phyloP scores from a whole-genome alignment of 2,888 invertebrate genomes.

The Mimumesa dahlbomi region DNA sequence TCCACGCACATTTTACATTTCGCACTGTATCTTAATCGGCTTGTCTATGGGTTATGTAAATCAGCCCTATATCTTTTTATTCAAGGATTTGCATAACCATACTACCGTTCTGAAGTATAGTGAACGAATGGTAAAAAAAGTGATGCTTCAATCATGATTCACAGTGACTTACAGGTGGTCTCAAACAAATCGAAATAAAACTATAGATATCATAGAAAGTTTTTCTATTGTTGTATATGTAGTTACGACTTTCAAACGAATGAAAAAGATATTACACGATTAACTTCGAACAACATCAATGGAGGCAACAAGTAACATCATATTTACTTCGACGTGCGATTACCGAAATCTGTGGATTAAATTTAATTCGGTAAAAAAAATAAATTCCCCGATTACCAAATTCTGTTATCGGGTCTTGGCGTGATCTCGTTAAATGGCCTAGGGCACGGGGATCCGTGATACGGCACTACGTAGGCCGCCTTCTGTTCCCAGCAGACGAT shows the following conservation, averaged over 20 bases:
- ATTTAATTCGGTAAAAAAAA: not conserved
- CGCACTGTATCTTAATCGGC: not conserved
- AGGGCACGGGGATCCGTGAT: constrained; percentile 15
- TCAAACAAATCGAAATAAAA: too few relatives aligned
- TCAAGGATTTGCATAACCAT: too few relatives aligned
- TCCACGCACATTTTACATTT: not conserved
- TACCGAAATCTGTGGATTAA: not conserved
- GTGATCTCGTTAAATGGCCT: not conserved
- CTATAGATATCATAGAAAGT: too few relatives aligned
- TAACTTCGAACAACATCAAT: too few relatives aligned
- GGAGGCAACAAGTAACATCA: too few relatives aligned
- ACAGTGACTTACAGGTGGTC: too few relatives aligned
- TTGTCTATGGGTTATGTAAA: not conserved
- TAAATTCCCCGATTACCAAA: not conserved
- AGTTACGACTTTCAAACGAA: too few relatives aligned
- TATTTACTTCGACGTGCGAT: not conserved
- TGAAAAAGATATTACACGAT: too few relatives aligned
- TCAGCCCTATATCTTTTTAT: not conserved
- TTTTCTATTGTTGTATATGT: too few relatives aligned
- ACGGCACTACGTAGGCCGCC: constrained; percentile 22
- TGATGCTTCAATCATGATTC: too few relatives aligned
- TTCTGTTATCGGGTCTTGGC: not conserved
- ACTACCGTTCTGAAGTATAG: too few relatives aligned
- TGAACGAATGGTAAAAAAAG: too few relatives aligned
- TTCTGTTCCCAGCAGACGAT: constrained; percentile 36